phyloP scores from a whole-genome alignment of 2,797 vertebrate genomes.

The Pogoniulus pusillus region DNA sequence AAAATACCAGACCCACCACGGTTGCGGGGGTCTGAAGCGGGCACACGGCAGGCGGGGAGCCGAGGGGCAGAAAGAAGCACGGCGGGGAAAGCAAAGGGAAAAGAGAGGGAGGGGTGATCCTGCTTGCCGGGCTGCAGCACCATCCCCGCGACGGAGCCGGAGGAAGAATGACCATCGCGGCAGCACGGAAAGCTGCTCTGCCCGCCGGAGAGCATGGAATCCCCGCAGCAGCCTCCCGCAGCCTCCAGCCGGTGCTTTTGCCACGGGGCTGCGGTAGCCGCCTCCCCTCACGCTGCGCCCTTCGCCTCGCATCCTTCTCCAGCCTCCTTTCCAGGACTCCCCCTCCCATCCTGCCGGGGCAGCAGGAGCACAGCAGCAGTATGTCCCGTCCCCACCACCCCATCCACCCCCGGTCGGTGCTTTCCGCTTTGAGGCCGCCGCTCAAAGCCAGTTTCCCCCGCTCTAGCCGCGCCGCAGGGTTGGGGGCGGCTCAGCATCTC shows the following conservation, averaged over 20 bases:
- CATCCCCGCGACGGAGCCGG: not conserved
- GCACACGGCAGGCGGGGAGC: not conserved
- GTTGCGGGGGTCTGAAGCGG: not conserved
- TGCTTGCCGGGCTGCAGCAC: not conserved
- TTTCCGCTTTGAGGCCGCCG: not conserved
- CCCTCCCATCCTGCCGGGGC: not conserved
- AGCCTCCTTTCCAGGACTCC: not conserved
- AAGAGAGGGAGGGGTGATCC: not conserved
- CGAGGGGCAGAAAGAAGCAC: not conserved
- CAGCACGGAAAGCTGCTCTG: not conserved
- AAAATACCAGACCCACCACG: not conserved
- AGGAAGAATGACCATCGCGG: slow-evolving; percentile 2
- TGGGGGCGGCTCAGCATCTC: not conserved
- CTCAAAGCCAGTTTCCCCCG: not conserved
- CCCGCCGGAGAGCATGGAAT: not conserved
- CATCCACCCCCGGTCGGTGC: not conserved
- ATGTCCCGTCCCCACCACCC: no score
- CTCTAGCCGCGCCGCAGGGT: not conserved
- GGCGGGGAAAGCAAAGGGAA: not conserved
- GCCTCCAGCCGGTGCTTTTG: not conserved
- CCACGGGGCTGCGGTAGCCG: slow-evolving; percentile 1
- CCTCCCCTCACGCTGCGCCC: not conserved
- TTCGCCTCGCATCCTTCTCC: not conserved
- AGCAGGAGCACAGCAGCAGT: not conserved
- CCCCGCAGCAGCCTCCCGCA: not conserved